Percentiles rank a stretch among this genome's conserved stretches.
Conservation (phyloP, 2,888 invertebrate species). For the Ectemnius cavifrons region DNA sequence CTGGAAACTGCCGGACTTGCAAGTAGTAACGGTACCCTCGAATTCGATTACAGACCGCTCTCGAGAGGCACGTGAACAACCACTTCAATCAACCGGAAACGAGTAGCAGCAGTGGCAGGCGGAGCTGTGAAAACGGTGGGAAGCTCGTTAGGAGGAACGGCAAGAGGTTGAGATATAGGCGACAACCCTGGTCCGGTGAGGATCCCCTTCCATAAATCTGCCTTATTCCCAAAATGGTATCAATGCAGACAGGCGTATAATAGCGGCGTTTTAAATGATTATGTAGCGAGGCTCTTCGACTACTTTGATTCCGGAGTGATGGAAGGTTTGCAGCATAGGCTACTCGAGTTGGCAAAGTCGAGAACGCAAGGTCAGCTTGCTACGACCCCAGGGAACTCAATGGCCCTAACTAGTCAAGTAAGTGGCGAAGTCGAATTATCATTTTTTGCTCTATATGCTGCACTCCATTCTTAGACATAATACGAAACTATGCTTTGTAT, state of each 20-base stretch:
- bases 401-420: constrained; percentile 86
- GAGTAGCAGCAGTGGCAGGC: constrained; percentile 81
- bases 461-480: neutral
- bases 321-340: constrained; percentile 92
- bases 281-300: constrained; percentile 94
- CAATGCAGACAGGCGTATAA: neutral
- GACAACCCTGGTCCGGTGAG: constrained; percentile 94
- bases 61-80: constrained; percentile 95
- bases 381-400: constrained; percentile 83
- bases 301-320: constrained; percentile 95
- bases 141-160: constrained; percentile 92
- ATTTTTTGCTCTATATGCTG: neutral
- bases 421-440: constrained; percentile 40
- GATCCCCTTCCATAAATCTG: neutral
- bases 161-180: constrained; percentile 91
- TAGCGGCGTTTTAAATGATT: neutral
- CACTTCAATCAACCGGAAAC: constrained; percentile 88
- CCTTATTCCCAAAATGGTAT: neutral
- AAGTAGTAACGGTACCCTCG: constrained; percentile 27
- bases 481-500: constrained; percentile 35
- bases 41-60: constrained; percentile 82
- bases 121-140: constrained; percentile 85
- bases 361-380: constrained; percentile 83
- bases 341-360: constrained; percentile 81
- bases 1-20: constrained; percentile 51